Conservation (phyloP, 2,888 invertebrate species). For the Dryobotodes eremita region DNA sequence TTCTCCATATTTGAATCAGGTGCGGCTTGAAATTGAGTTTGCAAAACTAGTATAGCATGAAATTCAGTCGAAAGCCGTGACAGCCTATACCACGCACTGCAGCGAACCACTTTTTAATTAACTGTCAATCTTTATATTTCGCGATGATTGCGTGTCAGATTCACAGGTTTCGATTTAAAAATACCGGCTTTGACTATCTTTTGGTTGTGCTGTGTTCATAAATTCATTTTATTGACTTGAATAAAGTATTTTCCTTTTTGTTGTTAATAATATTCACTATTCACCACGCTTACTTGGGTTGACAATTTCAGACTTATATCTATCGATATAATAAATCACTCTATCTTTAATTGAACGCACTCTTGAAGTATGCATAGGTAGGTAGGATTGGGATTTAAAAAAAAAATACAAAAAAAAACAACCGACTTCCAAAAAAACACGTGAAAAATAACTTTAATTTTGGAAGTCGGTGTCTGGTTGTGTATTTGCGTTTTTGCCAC, state of each 20-base stretch:
- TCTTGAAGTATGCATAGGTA: no score
- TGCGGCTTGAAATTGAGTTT: constrained; percentile 40
- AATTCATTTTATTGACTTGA: neutral
- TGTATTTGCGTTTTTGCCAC: no score
- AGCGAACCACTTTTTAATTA: constrained; percentile 68
- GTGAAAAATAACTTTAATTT: no score
- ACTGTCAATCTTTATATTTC: constrained; percentile 66
- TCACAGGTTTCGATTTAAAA: constrained; percentile 51
- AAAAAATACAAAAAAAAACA: no score
- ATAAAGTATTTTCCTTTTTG: neutral
- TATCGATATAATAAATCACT: no score
- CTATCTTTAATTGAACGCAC: no score
- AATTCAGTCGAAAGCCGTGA: constrained; percentile 37
- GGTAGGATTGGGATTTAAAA: no score
- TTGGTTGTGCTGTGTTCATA: constrained; percentile 1
- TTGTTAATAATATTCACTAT: neutral
- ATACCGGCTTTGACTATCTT: constrained; percentile 4
- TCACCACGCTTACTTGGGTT: no score
- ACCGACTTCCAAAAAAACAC: no score
- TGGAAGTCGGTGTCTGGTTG: no score
- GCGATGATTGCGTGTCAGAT: constrained; percentile 55
- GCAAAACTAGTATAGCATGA: constrained; percentile 53
- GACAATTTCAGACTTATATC: no score
- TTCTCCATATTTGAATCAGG: constrained; percentile 39
- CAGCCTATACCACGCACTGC: constrained; percentile 26